phyloP scores from a whole-genome alignment of 2,888 invertebrate genomes.

The Amphimallon solstitiale region DNA sequence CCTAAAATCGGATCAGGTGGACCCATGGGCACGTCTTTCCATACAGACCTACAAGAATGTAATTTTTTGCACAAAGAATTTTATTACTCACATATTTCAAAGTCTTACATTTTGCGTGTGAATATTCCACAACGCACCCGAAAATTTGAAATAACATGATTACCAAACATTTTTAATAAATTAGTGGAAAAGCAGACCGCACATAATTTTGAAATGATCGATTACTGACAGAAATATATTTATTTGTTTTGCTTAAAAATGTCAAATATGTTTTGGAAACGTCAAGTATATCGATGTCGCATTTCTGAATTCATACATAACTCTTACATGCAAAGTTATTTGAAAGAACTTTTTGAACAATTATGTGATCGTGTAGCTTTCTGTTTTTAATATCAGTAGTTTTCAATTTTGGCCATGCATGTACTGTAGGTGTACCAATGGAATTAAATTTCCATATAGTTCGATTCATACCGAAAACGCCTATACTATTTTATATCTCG shows the following conservation, averaged over 20 bases:
- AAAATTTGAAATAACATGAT: neutral
- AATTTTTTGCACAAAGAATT: neutral
- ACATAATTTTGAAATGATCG: neutral
- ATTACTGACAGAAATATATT: neutral
- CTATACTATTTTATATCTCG: too few relatives aligned
- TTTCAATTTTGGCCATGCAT: too few relatives aligned
- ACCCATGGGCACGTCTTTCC: constrained; percentile 92
- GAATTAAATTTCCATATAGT: too few relatives aligned
- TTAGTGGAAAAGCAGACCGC: neutral
- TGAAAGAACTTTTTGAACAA: too few relatives aligned
- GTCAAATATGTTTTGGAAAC: neutral
- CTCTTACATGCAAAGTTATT: too few relatives aligned
- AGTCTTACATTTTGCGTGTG: constrained; percentile 1
- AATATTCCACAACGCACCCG: neutral
- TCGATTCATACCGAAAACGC: too few relatives aligned
- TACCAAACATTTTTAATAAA: constrained; percentile 4
- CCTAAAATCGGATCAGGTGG: constrained; percentile 99
- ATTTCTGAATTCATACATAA: too few relatives aligned
- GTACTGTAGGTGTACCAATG: too few relatives aligned
- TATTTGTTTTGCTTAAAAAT: constrained; percentile 9
- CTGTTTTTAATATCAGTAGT: too few relatives aligned
- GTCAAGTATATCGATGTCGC: too few relatives aligned
- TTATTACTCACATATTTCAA: neutral
- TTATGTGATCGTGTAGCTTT: too few relatives aligned
- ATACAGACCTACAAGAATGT: constrained; percentile 77